Conservation (phyloP, 2,113 vertebrate species). For the Martes martes region DNA sequence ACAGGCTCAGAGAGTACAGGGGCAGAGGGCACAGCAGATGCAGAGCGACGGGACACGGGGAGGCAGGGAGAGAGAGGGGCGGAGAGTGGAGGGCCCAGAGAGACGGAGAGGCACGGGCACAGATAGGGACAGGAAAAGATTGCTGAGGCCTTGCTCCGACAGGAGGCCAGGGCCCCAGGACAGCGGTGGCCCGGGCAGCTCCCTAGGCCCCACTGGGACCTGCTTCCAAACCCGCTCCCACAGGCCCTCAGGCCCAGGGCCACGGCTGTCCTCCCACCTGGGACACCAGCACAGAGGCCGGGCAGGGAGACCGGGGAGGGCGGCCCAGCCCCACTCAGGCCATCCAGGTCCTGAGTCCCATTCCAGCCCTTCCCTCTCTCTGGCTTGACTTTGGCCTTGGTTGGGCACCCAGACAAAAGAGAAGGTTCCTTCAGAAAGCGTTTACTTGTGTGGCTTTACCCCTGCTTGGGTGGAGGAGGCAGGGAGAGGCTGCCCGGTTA, state of each 20-base stretch:
- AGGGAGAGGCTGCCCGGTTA: neutral
- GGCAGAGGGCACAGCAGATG: neutral
- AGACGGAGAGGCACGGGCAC: conserved; percentile 54
- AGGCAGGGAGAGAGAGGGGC: neutral
- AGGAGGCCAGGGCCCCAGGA: neutral
- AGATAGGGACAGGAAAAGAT: conserved; percentile 61
- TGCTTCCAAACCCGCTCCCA: neutral
- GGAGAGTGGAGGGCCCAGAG: neutral
- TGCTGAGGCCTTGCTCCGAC: conserved; percentile 54
- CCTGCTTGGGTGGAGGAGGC: accelerated
- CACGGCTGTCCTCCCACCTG: neutral
- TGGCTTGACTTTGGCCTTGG: neutral
- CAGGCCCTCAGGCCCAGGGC: neutral
- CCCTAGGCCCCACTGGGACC: neutral
- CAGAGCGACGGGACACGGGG: neutral
- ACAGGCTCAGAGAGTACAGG: neutral
- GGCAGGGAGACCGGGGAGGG: neutral
- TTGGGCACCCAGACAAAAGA: neutral
- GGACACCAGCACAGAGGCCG: neutral
- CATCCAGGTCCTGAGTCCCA: neutral
- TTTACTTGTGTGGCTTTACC: accelerated
- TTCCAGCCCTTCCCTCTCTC: neutral
- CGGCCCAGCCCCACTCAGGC: neutral
- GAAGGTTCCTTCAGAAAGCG: neutral
- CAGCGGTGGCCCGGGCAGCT: neutral